Conservation (phyloP, 1,140 invertebrate species). For the Bilobella aurantiaca region DNA sequence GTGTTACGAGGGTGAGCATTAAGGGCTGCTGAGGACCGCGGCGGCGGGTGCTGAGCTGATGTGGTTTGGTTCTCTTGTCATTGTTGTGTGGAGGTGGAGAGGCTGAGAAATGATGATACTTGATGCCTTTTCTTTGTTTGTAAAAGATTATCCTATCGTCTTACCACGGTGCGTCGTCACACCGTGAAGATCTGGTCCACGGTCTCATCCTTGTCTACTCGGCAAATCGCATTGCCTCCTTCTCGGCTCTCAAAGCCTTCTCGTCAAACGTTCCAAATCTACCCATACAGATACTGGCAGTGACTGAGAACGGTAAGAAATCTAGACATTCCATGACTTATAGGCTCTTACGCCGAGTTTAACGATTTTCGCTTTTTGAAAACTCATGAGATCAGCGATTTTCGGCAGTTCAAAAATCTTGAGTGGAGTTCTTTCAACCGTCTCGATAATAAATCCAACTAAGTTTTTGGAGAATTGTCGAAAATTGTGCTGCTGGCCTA, state of each 20-base stretch:
- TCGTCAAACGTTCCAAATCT: conserved; percentile 87
- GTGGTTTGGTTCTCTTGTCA: not conserved
- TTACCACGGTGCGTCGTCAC: conserved; percentile 86
- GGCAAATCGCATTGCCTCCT: conserved; percentile 84
- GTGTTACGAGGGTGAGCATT: too few relatives aligned
- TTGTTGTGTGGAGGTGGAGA: not conserved
- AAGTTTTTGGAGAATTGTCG: too few relatives aligned
- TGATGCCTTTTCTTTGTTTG: conserved; percentile 8
- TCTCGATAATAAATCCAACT: too few relatives aligned
- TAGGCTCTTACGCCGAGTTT: too few relatives aligned
- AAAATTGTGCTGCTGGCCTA: too few relatives aligned
- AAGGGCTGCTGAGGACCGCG: not conserved
- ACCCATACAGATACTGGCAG: conserved; percentile 87
- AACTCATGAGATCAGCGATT: too few relatives aligned
- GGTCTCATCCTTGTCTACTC: conserved; percentile 94
- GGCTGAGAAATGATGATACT: not conserved
- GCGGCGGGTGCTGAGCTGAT: not conserved
- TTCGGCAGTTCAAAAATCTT: not conserved
- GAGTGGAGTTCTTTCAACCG: too few relatives aligned
- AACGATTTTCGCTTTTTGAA: too few relatives aligned
- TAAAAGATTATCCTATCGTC: conserved; percentile 88
- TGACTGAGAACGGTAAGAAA: conserved; percentile 63
- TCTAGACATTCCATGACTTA: not conserved
- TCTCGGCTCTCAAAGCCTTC: conserved; percentile 85
- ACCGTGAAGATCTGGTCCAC: conserved; percentile 83